Conservation (phyloP, 2,113 vertebrate genomes). For the Mixornis gularis region DNA sequence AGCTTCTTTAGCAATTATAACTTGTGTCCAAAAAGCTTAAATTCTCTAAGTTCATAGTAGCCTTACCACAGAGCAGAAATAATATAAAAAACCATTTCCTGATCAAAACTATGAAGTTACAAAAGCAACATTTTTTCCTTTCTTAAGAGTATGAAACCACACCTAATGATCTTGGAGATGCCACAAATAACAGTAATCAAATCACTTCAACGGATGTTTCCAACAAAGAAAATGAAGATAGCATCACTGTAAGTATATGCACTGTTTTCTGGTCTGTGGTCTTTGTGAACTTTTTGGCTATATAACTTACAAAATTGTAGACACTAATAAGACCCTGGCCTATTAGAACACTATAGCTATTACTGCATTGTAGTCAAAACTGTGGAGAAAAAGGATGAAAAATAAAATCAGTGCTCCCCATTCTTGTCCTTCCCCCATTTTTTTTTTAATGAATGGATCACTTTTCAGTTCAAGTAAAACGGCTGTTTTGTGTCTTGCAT, state of each 20-base stretch:
- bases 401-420: fast-evolving
- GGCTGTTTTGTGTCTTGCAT: background rate
- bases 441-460: background rate
- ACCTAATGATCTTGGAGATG: slow-evolving; percentile 72
- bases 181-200: slow-evolving; percentile 75
- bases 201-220: slow-evolving; percentile 74
- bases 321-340: background rate
- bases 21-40: background rate
- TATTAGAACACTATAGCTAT: background rate
- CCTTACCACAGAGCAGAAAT: background rate
- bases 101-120: background rate
- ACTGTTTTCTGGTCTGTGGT: background rate
- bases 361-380: background rate
- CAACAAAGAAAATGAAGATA: slow-evolving; percentile 79
- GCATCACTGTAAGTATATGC: slow-evolving; percentile 86
- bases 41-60: background rate
- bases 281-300: background rate
- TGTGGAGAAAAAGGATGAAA: background rate
- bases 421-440: fast-evolving
- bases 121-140: slow-evolving; percentile 22
- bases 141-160: slow-evolving; percentile 79
- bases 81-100: background rate
- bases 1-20: background rate
- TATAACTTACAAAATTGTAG: background rate
- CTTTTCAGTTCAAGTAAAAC: background rate